Evolutionary conservation across 2,888 invertebrate species (phyloP), one percentile per base, ranked within the genome.

Genomic region (Leptura quadrifasciata): DNA sequence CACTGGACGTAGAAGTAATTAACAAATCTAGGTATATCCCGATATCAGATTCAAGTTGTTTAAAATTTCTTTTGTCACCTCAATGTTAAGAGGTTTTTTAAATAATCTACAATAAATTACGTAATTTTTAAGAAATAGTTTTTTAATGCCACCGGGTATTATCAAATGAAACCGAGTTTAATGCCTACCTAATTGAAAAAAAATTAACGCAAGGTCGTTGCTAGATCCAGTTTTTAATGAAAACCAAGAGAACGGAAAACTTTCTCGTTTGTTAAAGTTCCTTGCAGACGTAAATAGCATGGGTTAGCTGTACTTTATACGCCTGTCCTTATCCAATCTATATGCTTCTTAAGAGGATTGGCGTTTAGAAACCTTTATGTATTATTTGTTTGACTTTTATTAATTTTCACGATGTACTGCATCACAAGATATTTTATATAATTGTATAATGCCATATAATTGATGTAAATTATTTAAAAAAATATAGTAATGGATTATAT

Each of bases 181-280:
- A 47, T 9, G n/a, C 47, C 39, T 57, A 21, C 52, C 52, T 61
- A 61, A 71, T 75, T 57, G 35, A 74, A 79, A 80, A 74, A 76
- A 47, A 52, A 72, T 74, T 74, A 74, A 72, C 27, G 82, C 86
- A 85, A 86, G 86, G 86, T 71, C 86, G 84, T 83, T 80, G 74
- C 69, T 81, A 83, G 83, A 86, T 86, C 85, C 83, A 86, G 85
- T 85, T 84, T 84, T 72, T 17, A 39, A 76, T 70, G 76, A 82
- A 73, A 63, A 76, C n/a, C 54, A 74, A 80, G 78, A 76, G 78
- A 79, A 76, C 76, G 78, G 76, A 75, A 71, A 82, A 86, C 85
- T 86, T 86, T 86, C 85, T 82, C 82, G 77, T 76, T 75, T 72
- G 54, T 58, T 74, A 70, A 39, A 27, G 74, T 71, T 68, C 39